Base-by-base conservation (phyloP, 1,140 invertebrate genomes). In the Scylla paramamosain region DNA sequence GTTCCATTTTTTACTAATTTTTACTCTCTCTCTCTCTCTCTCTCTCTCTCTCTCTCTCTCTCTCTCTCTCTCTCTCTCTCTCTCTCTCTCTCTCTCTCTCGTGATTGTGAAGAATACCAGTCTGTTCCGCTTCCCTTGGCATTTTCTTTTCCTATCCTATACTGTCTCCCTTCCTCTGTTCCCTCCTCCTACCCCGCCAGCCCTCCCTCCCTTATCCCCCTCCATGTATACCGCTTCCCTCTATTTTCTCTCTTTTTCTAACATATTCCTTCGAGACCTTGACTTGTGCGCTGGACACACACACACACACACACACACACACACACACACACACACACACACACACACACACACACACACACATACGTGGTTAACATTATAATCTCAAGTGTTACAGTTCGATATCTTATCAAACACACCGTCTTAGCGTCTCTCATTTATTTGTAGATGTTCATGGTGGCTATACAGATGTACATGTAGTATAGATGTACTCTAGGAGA, bases 41-140 rank as follows among this genome's bases (percentile, higher is more conserved):
- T 46, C 90, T 52, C 90, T 52, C 90, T 91, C 90, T 91, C 90
- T 91, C 90, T 91, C 90, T 91, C 90, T 91, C 90, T 91, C 90
- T 67, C 45, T 91, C 90, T 52, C 45, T 91, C 46, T 52, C 90
- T 91, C 90, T 91, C 90, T 67, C 90, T 91, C 90, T 67, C 90
- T 91, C 90, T 83, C 92, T 84, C 59, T 93, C 92, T 93, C 77
- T 84, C 39, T 39, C 77, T 45, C n/a, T 83, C 92, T 45, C 39
- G 39, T 39, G 6, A 39, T 39, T 39, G 39, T 39, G 39, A 39
- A 39, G 39, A 39, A 39, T 39, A 39, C 39, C 39, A 39, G 39
- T 39, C 39, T 6, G 39, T 39, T 39, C 39, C 39, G 6, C 1
- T 39, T 39, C 6, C 39, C 39, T 39, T 59, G 2, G 52, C 20